Conservation (phyloP, 1,140 invertebrate species). For the Aporrectodea caliginosa region DNA sequence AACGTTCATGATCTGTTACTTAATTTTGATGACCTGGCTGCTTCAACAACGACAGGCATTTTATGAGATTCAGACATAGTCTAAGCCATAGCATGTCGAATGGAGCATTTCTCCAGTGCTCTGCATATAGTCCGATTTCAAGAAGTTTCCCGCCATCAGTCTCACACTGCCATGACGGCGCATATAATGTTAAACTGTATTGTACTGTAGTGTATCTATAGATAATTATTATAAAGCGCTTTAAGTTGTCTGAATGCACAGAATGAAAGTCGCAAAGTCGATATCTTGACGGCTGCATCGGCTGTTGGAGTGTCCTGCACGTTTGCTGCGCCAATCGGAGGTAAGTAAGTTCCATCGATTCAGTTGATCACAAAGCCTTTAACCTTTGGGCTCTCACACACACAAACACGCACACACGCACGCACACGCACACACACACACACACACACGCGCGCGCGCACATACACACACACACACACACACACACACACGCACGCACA, state of each 20-base stretch:
- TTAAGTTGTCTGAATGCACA: constrained; percentile 48
- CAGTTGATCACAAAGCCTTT: too few species aligned
- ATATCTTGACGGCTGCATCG: constrained; percentile 93
- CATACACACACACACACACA: too few species aligned
- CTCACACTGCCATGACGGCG: neutral
- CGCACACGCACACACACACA: too few species aligned
- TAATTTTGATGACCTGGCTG: too few species aligned
- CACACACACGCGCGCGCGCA: too few species aligned
- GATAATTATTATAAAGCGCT: constrained; percentile 29
- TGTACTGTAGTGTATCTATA: constrained; percentile 15
- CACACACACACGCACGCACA: too few species aligned
- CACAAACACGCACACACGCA: too few species aligned
- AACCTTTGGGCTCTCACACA: too few species aligned
- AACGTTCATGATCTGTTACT: too few species aligned
- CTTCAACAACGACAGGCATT: neutral
- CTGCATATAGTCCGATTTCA: neutral
- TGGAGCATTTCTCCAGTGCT: neutral
- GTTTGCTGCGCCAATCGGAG: constrained; percentile 91
- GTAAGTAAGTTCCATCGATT: too few species aligned
- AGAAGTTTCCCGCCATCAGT: neutral
- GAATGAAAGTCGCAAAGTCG: constrained; percentile 87
- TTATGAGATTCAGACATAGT: neutral
- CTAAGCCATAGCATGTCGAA: neutral
- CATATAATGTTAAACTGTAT: neutral
- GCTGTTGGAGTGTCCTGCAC: constrained; percentile 93